Evolutionary conservation across 2,113 vertebrate species (phyloP), one percentile per base, ranked within the genome.

Genomic region (Oophaga pumilio): DNA sequence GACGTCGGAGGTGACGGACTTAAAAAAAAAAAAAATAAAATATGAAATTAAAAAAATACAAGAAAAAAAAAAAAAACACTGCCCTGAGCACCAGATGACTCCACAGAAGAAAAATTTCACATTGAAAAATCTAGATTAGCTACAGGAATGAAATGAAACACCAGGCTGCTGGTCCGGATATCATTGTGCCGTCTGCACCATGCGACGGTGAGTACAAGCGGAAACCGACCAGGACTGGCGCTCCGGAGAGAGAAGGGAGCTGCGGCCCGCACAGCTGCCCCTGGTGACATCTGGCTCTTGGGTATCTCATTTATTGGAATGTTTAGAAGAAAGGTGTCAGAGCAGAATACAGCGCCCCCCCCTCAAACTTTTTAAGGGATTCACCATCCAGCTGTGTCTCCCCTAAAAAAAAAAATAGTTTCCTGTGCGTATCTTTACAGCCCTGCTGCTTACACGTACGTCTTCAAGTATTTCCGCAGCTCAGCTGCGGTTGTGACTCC

Each of bases 81-180:
- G 78, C 78, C 66, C 68, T 60, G 68, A 82, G 78, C 78, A 76
- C 79, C 68, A 76, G 79, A 82, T 8, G 53, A 81, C 86, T 26
- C 53, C 68, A 76, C 66, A 64, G 50, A 76, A 87, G 80, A 87
- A 59, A 43, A 50, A 15, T 49, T 82, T 88, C 87, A 88, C 80
- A 88, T 77, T 88, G 87, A 88, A 22, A 73, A 88, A 71, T 83
- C 14, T 66, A 77, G 86, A 76, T 82, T 43, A 83, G 71, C 74
- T 22, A 77, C 59, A 88, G 73, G 57, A 76, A 66, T 84, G 71
- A 84, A 83, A 84, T 24, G 80, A 84, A 76, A 84, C 81, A 84
- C 87, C 87, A 88, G 87, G 80, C 87, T 77, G 87, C 87, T 88
- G 87, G 87, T 77, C 59, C 66, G 28, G 79, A 64, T 66, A 88